Evolutionary conservation across 2,797 vertebrate genomes (phyloP).

Genomic region (Channallabes apus): DNA sequence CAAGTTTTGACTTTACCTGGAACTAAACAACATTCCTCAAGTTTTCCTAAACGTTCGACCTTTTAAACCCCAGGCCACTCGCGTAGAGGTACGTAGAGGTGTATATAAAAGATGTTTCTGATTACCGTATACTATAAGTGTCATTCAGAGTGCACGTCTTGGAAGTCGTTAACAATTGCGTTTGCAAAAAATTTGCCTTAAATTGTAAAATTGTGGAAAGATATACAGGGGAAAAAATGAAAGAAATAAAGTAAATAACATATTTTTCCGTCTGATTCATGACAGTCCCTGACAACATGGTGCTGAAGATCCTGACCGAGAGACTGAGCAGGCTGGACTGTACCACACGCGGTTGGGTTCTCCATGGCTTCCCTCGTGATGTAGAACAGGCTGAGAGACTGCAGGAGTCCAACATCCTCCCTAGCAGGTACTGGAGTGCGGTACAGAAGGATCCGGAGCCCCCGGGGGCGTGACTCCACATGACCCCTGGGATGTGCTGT

Average conservation of each 20-base stretch:
- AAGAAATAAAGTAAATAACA: background rate
- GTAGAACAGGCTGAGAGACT: constrained; percentile 76
- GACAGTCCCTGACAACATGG: constrained; percentile 81
- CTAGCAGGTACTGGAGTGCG: constrained; percentile 79
- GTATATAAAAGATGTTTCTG: background rate
- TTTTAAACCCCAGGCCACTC: constrained; percentile 35
- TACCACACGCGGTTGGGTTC: constrained; percentile 80
- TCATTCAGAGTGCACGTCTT: background rate
- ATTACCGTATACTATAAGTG: background rate
- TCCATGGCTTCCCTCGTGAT: constrained; percentile 82
- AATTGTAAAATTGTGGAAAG: background rate
- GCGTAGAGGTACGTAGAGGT: constrained; percentile 1
- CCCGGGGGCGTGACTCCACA: too few species aligned
- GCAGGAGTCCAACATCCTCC: constrained; percentile 63
- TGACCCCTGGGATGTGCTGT: too few species aligned
- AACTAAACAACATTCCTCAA: constrained; percentile 44
- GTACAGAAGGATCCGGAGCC: too few species aligned
- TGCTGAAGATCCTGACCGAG: constrained; percentile 73
- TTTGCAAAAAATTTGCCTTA: background rate
- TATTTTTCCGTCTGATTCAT: constrained; percentile 8
- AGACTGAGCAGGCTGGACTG: constrained; percentile 79
- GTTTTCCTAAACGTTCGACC: constrained; percentile 38
- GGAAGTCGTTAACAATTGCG: background rate
- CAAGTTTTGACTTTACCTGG: constrained; percentile 21
- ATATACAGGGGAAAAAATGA: background rate